Base-by-base conservation (phyloP, 1,140 invertebrate species). In the Littorina saxatilis region DNA sequence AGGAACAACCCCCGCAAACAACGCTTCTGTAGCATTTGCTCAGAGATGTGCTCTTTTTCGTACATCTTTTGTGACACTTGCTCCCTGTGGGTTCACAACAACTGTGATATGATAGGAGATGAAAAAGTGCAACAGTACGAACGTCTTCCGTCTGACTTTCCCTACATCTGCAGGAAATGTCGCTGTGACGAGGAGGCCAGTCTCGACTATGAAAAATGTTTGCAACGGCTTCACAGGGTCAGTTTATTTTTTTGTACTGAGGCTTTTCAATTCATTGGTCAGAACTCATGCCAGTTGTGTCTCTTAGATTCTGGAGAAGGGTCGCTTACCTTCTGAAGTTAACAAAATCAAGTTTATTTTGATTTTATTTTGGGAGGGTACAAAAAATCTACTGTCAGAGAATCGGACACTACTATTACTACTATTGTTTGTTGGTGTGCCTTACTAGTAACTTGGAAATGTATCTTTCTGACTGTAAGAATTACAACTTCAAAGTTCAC, bases 81-180 rank as follows among this genome's bases (percentile, higher is more conserved):
- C n/a, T 58, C 23, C 23, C n/a, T 13, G 27, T 43, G 76, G 76
- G 35, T 78, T 5, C 58, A 78, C 55, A 78, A 13, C 32, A 17
- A 61, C 37, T 78, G 76, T 29, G 55, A 78, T 37, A 39, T 3
- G 5, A 15, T 78, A 20, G 55, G 15, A 32, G 27, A 61, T 1
- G 76, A 78, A 37, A 58, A 78, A 23, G 7, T 43, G 35, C 17
- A 23, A 15, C 17, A 43, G 27, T 63, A 63, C 40, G 58, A 66
- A 29, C 35, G 40, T 13, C 75, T 78, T 17, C 37, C 76, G 1
- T 27, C 39, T 0, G 52, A 61, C 39, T 40, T 78, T 35, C 37
- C 55, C 20, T 78, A 78, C 39, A 63, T 78, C 39, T 78, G 76
- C 55, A 63, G 58, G 35, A 39, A 63, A 37, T 78, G 76, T 39